phyloP scores from a whole-genome alignment of 2,888 invertebrate genomes.

The Drosophila seclusa region DNA sequence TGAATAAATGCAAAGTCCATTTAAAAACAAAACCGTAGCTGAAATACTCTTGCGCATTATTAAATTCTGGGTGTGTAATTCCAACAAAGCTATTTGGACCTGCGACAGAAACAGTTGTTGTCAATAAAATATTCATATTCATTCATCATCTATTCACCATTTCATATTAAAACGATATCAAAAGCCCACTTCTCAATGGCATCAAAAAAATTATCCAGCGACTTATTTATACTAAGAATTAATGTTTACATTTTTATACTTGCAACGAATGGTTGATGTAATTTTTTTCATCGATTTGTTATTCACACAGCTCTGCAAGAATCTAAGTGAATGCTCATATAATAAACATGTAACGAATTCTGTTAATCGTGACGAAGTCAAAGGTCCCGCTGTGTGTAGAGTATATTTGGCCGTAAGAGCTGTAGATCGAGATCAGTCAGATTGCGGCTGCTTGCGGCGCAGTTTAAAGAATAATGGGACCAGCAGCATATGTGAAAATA shows the following conservation, averaged over 20 bases:
- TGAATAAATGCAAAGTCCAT: slow-evolving; percentile 31
- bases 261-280: neutral
- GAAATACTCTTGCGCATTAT: slow-evolving; percentile 38
- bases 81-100: neutral
- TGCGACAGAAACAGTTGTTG: neutral
- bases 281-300: neutral
- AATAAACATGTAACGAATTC: neutral
- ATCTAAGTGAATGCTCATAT: neutral
- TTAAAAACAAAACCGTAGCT: neutral
- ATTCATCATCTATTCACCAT: neutral
- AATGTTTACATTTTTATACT: neutral
- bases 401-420: slow-evolving; percentile 37
- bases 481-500: slow-evolving; percentile 37
- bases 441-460: slow-evolving; percentile 68
- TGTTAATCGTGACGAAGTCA: slow-evolving; percentile 1
- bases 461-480: slow-evolving; percentile 75
- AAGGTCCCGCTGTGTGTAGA: slow-evolving; percentile 12
- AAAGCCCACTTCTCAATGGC: neutral
- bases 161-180: neutral
- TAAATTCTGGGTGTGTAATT: neutral
- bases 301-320: neutral
- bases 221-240: neutral
- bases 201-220: neutral
- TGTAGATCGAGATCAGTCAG: slow-evolving; percentile 60
- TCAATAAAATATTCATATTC: neutral